These are phyloP conservation scores for Agrotis segetum DNA, from an alignment of 2,888 invertebrate species.

Conservation along the genomic window DNA sequence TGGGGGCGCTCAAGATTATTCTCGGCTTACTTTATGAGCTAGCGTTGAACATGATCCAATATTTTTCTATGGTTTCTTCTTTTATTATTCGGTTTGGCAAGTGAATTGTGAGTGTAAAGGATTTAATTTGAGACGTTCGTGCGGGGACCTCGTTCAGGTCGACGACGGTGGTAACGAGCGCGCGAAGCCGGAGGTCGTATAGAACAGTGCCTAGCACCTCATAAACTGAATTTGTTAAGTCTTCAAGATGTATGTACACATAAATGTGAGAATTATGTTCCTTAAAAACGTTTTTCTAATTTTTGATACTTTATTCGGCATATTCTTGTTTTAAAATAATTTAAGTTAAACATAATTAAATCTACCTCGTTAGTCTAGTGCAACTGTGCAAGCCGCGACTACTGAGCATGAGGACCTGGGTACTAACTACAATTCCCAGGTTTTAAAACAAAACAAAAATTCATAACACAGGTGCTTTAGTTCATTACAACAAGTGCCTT, in stretches of 20 bases:
- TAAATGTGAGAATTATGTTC: constrained; percentile 16
- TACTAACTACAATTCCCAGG: too few species aligned
- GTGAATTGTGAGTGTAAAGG: constrained; percentile 57
- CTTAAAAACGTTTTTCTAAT: constrained; percentile 19
- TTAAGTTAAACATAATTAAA: too few species aligned
- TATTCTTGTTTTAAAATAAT: background rate
- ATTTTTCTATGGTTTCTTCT: constrained; percentile 70
- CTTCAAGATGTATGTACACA: constrained; percentile 48
- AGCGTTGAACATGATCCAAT: constrained; percentile 69
- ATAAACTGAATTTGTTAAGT: constrained; percentile 72
- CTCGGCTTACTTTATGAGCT: constrained; percentile 72
- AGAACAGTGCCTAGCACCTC: constrained; percentile 71
- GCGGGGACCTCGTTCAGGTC: constrained; percentile 69
- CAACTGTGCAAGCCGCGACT: too few species aligned
- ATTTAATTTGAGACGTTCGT: constrained; percentile 65
- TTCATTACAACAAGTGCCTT: constrained; percentile 2
- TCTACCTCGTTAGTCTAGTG: too few species aligned
- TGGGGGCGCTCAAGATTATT: constrained; percentile 75
- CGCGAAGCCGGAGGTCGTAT: constrained; percentile 63
- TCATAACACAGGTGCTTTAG: background rate
- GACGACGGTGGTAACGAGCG: constrained; percentile 66
- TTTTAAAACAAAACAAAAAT: too few species aligned
- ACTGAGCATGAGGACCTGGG: too few species aligned
- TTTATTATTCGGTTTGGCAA: constrained; percentile 63
- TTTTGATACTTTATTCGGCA: background rate